Conservation (phyloP, 2,797 vertebrate genomes). For the Mormyrops boulengeri region DNA sequence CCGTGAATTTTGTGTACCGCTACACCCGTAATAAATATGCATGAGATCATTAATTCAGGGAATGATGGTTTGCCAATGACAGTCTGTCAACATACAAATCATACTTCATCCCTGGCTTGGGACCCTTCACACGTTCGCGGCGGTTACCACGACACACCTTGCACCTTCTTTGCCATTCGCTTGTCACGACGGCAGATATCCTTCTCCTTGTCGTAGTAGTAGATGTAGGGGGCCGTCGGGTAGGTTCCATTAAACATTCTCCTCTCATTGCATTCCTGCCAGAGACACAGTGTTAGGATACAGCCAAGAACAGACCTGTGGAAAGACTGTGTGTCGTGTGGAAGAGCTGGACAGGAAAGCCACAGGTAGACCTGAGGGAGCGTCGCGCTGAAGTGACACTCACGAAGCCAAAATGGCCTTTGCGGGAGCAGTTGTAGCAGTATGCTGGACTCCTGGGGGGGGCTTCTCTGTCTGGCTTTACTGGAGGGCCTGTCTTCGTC, state of each 20-base stretch:
- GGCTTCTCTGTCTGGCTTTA: conserved; percentile 17
- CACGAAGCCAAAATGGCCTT: conserved; percentile 65
- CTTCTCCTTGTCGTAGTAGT: conserved; percentile 64
- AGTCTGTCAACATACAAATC: neutral
- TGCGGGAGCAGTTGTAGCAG: conserved; percentile 66
- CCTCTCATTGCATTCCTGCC: conserved; percentile 68
- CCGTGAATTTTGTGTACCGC: neutral
- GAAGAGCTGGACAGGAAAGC: neutral
- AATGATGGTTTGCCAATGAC: neutral
- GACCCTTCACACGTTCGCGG: neutral
- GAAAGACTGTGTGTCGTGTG: neutral
- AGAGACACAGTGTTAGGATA: conserved; percentile 39
- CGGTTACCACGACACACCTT: conserved; percentile 58
- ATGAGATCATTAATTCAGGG: neutral
- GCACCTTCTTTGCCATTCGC: conserved; percentile 58
- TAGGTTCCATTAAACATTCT: conserved; percentile 73
- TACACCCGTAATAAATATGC: neutral
- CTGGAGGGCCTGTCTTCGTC: conserved; percentile 45
- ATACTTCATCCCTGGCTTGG: neutral
- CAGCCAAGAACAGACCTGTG: neutral
- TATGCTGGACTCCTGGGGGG: conserved; percentile 39
- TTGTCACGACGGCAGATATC: conserved; percentile 59
- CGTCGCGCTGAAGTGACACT: conserved; percentile 31
- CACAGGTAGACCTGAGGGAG: neutral
- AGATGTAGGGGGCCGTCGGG: conserved; percentile 68